Evolutionary conservation across 2,888 invertebrate genomes (phyloP), one percentile per base, ranked within the genome.

Genomic region (Parelbella ahira): DNA sequence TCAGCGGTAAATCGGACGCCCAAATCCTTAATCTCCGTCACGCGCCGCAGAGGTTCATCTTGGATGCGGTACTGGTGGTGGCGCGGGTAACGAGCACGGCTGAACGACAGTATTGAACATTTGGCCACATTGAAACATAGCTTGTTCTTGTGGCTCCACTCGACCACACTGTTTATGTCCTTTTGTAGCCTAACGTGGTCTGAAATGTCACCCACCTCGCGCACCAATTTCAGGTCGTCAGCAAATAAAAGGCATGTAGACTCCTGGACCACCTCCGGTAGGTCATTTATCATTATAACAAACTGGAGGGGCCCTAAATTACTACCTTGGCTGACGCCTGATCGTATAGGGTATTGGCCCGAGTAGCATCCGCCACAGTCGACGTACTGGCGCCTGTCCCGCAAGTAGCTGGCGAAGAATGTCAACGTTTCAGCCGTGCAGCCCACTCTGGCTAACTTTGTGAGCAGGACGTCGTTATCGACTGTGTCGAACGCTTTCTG

Each of bases 281-380:
- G 13, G 13, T 27, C 27, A n/a, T 27, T 27, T 2, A 27, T 27
- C 27, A 27, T 27, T 3, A 27, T 27, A 11, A 25, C 12, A 13
- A 13, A 13, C 7, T 27, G 11, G 12, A 11, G 12, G 12, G 12
- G 36, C 6, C 36, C 24, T 5, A 36, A 18, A 12, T 24, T 36
- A 25, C 36, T 36, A 6, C 36, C 36, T 13, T 27, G 27, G 7
- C 27, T 27, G 13, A 27, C 27, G 12, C 27, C 27, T 9, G 30
- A 30, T 30, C 30, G 18, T 9, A 19, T 30, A 3, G 6, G n/a
- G 19, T 30, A 19, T 19, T 10, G 6, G 4, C 19, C 30, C 18
- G 30, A 30, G 19, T 2, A 11, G n/a, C 30, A 30, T 20, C 30
- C 30, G 19, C 30, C 30, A 30, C 30, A 30, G 30, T 33, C 9